Evolutionary conservation across 2,113 vertebrate genomes (phyloP).

Genomic region (Pantherophis guttatus): DNA sequence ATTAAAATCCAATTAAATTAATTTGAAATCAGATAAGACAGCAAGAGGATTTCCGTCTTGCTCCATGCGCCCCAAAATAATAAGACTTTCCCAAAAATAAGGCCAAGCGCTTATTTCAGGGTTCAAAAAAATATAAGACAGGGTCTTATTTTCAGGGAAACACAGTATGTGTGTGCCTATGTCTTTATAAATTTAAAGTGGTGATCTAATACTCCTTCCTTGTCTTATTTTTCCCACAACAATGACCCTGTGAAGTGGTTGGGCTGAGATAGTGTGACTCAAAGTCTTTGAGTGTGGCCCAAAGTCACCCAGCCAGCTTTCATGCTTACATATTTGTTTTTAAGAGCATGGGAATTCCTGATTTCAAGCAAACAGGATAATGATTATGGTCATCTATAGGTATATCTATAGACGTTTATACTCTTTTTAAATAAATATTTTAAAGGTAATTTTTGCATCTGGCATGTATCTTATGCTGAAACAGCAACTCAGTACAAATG

Average conservation of each 20-base stretch:
- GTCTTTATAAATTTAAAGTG: no score
- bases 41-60: no score
- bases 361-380: not conserved
- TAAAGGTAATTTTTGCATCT: not conserved
- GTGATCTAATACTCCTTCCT: no score
- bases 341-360: not conserved
- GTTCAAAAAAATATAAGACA: no score
- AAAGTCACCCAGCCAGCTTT: not conserved
- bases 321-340: not conserved
- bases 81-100: no score
- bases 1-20: no score
- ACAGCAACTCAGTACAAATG: not conserved
- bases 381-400: not conserved
- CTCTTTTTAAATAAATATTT: not conserved
- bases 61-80: no score
- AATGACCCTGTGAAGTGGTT: not conserved
- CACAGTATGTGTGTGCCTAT: no score
- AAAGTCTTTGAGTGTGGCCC: not conserved
- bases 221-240: not conserved
- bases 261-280: not conserved
- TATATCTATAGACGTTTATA: no score
- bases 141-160: no score
- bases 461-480: not conserved
- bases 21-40: no score
- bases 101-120: no score